Evolutionary conservation across 2,888 invertebrate genomes (phyloP), one percentile per base, ranked within the genome.

Genomic region (Erpobdella octoculata): DNA sequence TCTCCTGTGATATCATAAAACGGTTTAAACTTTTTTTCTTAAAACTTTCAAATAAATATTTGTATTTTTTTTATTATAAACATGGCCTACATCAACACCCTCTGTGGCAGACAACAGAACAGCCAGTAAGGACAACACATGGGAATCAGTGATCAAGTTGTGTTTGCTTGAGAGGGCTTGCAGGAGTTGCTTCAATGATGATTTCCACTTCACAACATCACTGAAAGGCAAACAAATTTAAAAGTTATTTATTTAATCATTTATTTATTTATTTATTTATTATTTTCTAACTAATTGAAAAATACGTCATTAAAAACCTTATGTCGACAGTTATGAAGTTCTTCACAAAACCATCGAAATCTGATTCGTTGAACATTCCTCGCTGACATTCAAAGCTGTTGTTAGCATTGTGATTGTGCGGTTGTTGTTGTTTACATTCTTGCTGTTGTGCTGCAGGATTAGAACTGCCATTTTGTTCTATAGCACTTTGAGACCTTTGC

Each of bases 121-220:
- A 5, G 62, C n/a, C 1, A 62, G 18, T 35, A 62, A 62, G 8
- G 62, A 62, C n/a, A 31, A 33, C 35, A 62, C 8, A 31, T 62
- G 62, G n/a, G n/a, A 35, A 35, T 62, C 35, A 31, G 21, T 62
- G 33, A 62, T 62, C n/a, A 62, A 35, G 62, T 62, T 35, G n/a
- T 28, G 62, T 33, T 62, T 2, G 12, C 28, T 28, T 28, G 62
- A 35, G 31, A 62, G 62, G 9, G n/a, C n/a, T 8, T 33, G 31
- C 31, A 62, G 28, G 31, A 62, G 62, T 18, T 62, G 62, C 18
- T 62, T 62, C 9, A 62, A 31, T 1, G 62, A 28, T 62, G 21
- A 5, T 35, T 62, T 35, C 31, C 31, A 35, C 35, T 62, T 35
- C 5, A 21, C n/a, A n/a, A 33, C 31, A 35, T 62, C 15, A 28